Conservation (phyloP, 1,140 invertebrate species). For the Contarinia nasturtii region DNA sequence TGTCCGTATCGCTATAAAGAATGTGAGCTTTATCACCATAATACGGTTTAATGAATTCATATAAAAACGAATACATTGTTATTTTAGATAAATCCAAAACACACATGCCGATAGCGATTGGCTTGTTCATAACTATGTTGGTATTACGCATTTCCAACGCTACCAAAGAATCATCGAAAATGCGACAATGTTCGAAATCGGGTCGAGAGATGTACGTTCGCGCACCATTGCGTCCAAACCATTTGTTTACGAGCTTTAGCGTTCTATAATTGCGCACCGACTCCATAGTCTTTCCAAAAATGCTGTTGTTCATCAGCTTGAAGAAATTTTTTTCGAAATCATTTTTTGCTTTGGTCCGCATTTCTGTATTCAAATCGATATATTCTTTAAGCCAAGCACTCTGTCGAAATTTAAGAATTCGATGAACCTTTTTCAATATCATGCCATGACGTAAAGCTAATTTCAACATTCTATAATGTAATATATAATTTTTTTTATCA, state of each 20-base stretch:
- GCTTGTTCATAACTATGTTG: conserved; percentile 20
- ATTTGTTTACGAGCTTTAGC: conserved; percentile 20
- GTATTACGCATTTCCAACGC: conserved; percentile 18
- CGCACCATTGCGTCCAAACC: conserved; percentile 17
- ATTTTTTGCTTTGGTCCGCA: conserved; percentile 19
- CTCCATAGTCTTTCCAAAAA: conserved; percentile 30
- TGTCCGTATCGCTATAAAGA: conserved; percentile 25
- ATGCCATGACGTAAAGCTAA: conserved; percentile 24
- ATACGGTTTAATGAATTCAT: conserved; percentile 11
- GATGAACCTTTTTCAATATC: conserved; percentile 26
- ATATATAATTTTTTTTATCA: conserved; percentile 23
- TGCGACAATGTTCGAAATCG: conserved; percentile 17
- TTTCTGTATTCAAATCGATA: conserved; percentile 25
- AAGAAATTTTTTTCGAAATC: conserved; percentile 32
- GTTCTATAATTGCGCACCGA: conserved; percentile 26
- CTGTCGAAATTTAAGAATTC: conserved; percentile 30
- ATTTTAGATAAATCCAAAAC: conserved; percentile 23
- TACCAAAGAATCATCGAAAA: conserved; percentile 20
- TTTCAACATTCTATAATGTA: conserved; percentile 22
- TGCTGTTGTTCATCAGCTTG: conserved; percentile 28
- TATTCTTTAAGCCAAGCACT: conserved; percentile 25
- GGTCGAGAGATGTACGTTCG: conserved; percentile 19
- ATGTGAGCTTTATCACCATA: conserved; percentile 11
- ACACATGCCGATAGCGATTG: conserved; percentile 22
- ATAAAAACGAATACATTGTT: conserved; percentile 18